A percentile compares a stretch with the other conserved stretches of the same genome.
These are phyloP conservation scores for Helicolenus hilgendorfi DNA, from an alignment of 2,797 vertebrate species.

Conservation along the genomic window DNA sequence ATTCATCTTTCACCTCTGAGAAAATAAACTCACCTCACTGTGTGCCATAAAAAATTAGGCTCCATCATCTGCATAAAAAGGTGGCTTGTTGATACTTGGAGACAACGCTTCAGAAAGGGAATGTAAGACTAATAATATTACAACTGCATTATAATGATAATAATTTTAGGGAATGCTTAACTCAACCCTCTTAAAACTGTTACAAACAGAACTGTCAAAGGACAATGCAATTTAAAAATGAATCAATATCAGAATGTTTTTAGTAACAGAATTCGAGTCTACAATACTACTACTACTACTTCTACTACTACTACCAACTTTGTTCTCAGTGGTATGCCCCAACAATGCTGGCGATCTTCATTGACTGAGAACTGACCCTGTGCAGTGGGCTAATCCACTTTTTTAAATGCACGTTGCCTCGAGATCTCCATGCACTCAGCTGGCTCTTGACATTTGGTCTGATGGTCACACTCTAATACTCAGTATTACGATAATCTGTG, in stretches of 20 bases:
- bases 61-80: not conserved
- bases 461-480: not conserved
- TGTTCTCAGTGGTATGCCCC: not conserved
- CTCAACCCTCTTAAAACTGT: not conserved
- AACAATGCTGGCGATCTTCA: not conserved
- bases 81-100: not conserved
- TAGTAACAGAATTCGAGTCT: not conserved
- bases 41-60: not conserved
- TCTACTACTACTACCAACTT: not conserved
- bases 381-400: not conserved
- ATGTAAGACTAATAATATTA: not conserved
- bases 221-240: not conserved
- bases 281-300: not conserved
- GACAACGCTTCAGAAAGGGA: not conserved
- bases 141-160: not conserved
- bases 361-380: not conserved
- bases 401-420: not conserved
- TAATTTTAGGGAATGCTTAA: not conserved
- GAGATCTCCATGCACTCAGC: not conserved
- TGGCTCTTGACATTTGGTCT: not conserved
- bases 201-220: not conserved
- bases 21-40: not conserved
- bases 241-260: not conserved
- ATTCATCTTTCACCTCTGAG: not conserved
- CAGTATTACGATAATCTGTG: slow-evolving; percentile 6